A percentile compares a stretch with the other conserved stretches of the same genome.
Conservation (phyloP, 2,113 vertebrate genomes). For the Sorex fumeus region DNA sequence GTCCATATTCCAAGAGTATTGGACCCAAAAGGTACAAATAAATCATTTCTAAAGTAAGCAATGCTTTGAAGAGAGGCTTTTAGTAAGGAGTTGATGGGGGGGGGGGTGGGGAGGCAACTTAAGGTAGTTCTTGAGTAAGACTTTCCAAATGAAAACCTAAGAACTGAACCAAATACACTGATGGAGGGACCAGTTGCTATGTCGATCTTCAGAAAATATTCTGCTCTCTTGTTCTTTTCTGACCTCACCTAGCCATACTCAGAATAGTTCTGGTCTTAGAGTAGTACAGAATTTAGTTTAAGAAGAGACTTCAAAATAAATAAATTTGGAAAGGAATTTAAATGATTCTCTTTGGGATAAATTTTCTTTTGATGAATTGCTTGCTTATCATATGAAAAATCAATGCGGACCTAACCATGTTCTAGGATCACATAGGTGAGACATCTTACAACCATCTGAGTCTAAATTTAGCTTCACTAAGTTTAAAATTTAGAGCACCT, state of each 20-base stretch:
- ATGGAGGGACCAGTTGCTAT: not conserved
- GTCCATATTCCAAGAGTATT: not conserved
- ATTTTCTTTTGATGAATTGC: not conserved
- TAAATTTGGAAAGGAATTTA: constrained; percentile 34
- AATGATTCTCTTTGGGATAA: not conserved
- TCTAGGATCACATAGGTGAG: not conserved
- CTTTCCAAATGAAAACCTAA: constrained; percentile 27
- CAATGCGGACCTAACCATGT: not conserved
- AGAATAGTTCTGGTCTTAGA: not conserved
- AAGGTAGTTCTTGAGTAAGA: not conserved
- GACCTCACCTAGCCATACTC: constrained; percentile 39
- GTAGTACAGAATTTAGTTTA: constrained; percentile 30
- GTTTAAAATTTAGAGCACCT: not conserved
- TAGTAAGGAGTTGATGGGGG: not conserved
- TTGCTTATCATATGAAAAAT: not conserved
- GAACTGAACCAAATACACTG: not conserved
- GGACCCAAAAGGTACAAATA: not conserved
- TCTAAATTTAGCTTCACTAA: not conserved
- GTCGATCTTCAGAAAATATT: not conserved
- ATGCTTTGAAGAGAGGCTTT: constrained; percentile 2
- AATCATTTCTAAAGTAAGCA: constrained; percentile 21
- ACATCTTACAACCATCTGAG: constrained; percentile 18
- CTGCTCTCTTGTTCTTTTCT: constrained; percentile 23
- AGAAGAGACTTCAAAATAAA: constrained; percentile 23
- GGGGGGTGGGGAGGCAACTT: not conserved